These are phyloP conservation scores for Eucera pruinosa DNA, from an alignment of 2,888 invertebrate genomes.

Conservation along the genomic window DNA sequence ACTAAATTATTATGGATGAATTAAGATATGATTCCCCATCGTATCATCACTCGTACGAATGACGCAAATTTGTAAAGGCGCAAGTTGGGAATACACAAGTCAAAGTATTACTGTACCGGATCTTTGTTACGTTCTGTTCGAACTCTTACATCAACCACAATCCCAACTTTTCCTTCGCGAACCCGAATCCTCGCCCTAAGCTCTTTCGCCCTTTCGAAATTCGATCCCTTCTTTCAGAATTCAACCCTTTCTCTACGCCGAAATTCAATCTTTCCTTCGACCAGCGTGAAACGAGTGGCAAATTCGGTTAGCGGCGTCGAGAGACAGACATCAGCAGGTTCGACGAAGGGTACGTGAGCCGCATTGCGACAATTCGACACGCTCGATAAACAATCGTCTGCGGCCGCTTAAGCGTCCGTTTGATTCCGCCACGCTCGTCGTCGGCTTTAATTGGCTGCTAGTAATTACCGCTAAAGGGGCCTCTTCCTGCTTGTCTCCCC, in stretches of 20 bases:
- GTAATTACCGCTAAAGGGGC: constrained; percentile 62
- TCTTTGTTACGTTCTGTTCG: too few relatives aligned
- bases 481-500: constrained; percentile 28
- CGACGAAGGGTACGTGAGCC: constrained; percentile 39
- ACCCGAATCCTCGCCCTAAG: not conserved
- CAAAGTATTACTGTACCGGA: too few relatives aligned
- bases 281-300: not conserved
- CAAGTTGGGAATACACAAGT: too few relatives aligned
- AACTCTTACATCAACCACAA: not conserved
- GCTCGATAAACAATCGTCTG: constrained; percentile 61
- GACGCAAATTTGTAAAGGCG: too few relatives aligned
- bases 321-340: constrained; percentile 17
- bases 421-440: constrained; percentile 42
- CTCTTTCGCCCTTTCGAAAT: not conserved
- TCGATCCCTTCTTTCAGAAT: not conserved
- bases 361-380: constrained; percentile 59
- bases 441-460: constrained; percentile 68
- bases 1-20: too few relatives aligned
- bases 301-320: constrained; percentile 23
- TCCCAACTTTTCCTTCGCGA: not conserved
- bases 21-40: too few relatives aligned
- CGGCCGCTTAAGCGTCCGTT: constrained; percentile 59
- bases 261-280: not conserved
- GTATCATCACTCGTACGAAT: too few relatives aligned
- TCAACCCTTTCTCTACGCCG: not conserved